These are phyloP conservation scores for Neosilurus mollespiculum DNA, from an alignment of 2,797 vertebrate species.

Conservation along the genomic window DNA sequence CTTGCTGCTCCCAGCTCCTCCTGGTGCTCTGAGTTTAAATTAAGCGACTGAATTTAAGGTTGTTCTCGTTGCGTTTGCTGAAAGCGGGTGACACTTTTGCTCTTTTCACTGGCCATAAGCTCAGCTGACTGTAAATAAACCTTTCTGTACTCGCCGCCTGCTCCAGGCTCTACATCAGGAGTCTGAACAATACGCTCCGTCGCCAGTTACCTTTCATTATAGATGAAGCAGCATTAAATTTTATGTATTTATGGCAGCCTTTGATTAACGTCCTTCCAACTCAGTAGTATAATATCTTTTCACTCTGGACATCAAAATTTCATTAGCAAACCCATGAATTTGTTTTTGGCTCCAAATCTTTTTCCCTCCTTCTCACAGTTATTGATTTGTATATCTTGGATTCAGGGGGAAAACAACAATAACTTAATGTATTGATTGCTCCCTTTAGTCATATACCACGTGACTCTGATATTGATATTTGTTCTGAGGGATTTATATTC, in stretches of 20 bases:
- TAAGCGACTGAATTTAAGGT: slow-evolving; percentile 32
- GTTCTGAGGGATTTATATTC: not conserved
- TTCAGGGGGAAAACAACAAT: not conserved
- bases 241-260: slow-evolving; percentile 39
- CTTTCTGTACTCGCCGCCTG: slow-evolving; percentile 15
- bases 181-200: slow-evolving; percentile 43
- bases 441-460: slow-evolving; percentile 1
- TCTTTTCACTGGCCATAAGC: slow-evolving; percentile 39
- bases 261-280: slow-evolving; percentile 52
- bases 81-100: slow-evolving; percentile 46
- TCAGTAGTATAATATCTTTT: slow-evolving; percentile 55
- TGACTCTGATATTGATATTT: slow-evolving; percentile 2
- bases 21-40: slow-evolving; percentile 29
- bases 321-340: slow-evolving; percentile 42
- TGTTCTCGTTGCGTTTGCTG: slow-evolving; percentile 16
- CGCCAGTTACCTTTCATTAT: slow-evolving; percentile 51
- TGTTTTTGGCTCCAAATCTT: not conserved
- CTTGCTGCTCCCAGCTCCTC: not conserved
- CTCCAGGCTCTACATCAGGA: slow-evolving; percentile 36
- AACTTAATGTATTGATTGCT: slow-evolving; percentile 9
- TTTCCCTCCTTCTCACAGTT: not conserved
- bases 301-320: slow-evolving; percentile 54
- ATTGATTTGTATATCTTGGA: not conserved
- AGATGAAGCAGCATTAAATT: slow-evolving; percentile 50
- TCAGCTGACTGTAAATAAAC: slow-evolving; percentile 37